A percentile compares a stretch with the other conserved stretches of the same genome.
Conservation (phyloP, 2,888 invertebrate genomes). For the Sipha maydis region DNA sequence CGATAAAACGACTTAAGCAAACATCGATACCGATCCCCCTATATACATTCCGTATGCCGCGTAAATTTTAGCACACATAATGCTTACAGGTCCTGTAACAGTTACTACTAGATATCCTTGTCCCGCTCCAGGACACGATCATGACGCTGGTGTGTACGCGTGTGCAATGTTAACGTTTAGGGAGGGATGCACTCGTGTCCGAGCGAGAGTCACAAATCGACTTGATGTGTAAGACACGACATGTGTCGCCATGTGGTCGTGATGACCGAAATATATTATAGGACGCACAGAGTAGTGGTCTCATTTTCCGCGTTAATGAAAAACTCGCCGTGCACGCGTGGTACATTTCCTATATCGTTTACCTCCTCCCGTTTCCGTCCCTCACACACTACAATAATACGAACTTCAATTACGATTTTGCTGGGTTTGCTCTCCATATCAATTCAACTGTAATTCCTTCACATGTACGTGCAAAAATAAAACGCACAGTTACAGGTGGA, state of each 20-base stretch:
- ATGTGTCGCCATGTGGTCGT: neutral
- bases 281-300: neutral
- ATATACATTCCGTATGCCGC: too few species aligned
- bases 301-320: neutral
- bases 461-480: too few species aligned
- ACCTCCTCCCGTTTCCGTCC: neutral
- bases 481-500: too few species aligned
- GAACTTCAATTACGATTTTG: neutral
- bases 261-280: neutral
- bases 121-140: neutral
- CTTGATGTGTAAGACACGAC: neutral
- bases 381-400: neutral
- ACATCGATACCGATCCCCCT: too few species aligned
- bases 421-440: neutral
- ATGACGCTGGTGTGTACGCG: neutral
- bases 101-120: too few species aligned
- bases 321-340: neutral
- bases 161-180: neutral
- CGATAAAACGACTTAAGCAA: too few species aligned
- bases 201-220: neutral
- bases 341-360: neutral
- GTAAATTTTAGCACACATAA: too few species aligned
- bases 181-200: too few species aligned
- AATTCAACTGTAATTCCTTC: neutral
- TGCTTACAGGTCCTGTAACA: too few species aligned